Conservation (phyloP, 2,113 vertebrate genomes). For the Tretioscincus oriximinensis region DNA sequence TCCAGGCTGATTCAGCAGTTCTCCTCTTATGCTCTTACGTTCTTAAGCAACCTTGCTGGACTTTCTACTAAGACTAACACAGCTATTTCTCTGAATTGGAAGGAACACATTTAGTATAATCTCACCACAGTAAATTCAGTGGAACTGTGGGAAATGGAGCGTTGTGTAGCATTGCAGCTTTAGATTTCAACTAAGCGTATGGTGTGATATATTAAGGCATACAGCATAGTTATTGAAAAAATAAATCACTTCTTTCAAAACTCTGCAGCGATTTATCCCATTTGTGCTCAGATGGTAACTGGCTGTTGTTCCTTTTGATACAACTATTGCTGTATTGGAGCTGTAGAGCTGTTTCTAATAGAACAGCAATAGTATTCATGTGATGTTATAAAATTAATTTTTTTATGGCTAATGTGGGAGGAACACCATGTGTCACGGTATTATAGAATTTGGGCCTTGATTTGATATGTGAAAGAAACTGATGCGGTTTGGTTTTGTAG, state of each 20-base stretch:
- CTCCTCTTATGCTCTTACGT: too few species aligned
- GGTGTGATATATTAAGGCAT: conserved; percentile 3
- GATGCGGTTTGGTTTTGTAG: conserved; percentile 72
- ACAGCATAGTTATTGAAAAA: neutral
- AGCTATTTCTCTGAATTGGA: neutral
- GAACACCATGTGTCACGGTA: neutral
- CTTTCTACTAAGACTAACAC: neutral
- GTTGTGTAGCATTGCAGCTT: conserved; percentile 3
- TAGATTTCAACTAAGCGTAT: neutral
- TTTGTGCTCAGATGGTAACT: neutral
- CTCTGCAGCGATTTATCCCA: conserved; percentile 13
- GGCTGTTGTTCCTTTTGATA: accelerated
- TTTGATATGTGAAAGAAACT: neutral
- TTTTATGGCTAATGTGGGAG: neutral
- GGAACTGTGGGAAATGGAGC: neutral
- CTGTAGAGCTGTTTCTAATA: conserved; percentile 2
- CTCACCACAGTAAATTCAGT: neutral
- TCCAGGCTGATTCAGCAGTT: too few species aligned
- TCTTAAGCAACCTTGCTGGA: too few species aligned
- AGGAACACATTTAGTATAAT: neutral
- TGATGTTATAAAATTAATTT: neutral
- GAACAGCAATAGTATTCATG: accelerated
- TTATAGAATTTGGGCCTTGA: accelerated
- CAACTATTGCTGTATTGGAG: conserved; percentile 14
- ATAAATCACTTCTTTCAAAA: neutral